Conservation (phyloP, 1,140 invertebrate genomes). For the Eulimnadia texana region DNA sequence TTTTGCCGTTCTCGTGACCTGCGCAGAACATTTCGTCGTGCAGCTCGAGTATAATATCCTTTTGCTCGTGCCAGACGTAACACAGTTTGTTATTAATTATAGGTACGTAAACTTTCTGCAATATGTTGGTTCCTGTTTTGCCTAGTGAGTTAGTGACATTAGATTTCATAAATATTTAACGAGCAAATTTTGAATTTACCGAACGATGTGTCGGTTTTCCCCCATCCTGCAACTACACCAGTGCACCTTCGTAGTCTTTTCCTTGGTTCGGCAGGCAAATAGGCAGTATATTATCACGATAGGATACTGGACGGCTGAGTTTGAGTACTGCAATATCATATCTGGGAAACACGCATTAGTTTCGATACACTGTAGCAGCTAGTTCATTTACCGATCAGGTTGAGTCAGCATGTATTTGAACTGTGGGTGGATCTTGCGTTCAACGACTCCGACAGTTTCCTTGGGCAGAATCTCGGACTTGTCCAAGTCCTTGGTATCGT, state of each 20-base stretch:
- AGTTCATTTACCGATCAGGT: conserved; percentile 46
- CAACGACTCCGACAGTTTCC: conserved; percentile 49
- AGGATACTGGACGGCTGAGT: conserved; percentile 46
- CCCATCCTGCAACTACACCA: conserved; percentile 69
- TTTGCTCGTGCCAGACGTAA: conserved; percentile 58
- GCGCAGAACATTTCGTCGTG: conserved; percentile 69
- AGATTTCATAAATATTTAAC: background rate
- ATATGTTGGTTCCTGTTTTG: conserved; percentile 59
- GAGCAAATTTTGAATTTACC: conserved; percentile 26
- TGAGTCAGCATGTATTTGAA: conserved; percentile 67
- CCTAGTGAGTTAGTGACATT: conserved; percentile 25
- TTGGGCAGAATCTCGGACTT: conserved; percentile 44
- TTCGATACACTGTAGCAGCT: too few species aligned
- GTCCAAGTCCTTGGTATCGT: conserved; percentile 57
- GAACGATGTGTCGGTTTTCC: conserved; percentile 58
- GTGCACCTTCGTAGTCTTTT: conserved; percentile 36
- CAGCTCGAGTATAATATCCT: conserved; percentile 55
- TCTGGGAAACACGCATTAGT: conserved; percentile 25
- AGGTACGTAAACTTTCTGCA: conserved; percentile 61
- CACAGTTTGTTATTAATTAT: conserved; percentile 59
- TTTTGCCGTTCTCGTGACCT: conserved; percentile 60
- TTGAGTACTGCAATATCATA: conserved; percentile 64
- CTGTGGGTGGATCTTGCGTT: conserved; percentile 62
- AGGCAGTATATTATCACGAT: conserved; percentile 54
- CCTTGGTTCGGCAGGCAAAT: conserved; percentile 53